Conservation (phyloP, 2,113 vertebrate genomes). For the Plectropomus leopardus region DNA sequence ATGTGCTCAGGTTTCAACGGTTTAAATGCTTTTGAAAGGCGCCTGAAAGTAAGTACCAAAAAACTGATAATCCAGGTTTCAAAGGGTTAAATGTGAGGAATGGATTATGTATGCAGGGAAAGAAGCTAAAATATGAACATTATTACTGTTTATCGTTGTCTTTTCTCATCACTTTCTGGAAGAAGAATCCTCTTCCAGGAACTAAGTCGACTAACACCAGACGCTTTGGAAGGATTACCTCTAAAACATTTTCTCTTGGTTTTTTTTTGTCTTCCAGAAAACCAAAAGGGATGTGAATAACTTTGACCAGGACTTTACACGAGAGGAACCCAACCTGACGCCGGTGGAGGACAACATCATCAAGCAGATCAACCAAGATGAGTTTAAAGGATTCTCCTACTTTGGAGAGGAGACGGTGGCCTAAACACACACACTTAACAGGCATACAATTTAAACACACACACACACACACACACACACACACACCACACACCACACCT, state of each 20-base stretch:
- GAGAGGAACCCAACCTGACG: slow-evolving; percentile 96
- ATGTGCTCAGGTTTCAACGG: too few relatives aligned
- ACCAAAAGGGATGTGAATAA: slow-evolving; percentile 99
- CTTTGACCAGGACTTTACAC: slow-evolving; percentile 99
- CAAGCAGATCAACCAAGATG: slow-evolving; percentile 99
- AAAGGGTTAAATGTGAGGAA: too few relatives aligned
- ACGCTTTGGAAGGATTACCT: neutral
- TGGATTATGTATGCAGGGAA: too few relatives aligned
- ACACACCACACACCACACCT: neutral
- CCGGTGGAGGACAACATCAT: slow-evolving; percentile 93
- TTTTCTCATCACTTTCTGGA: too few relatives aligned
- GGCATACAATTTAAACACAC: too few relatives aligned
- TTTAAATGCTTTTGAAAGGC: too few relatives aligned
- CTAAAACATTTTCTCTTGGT: neutral
- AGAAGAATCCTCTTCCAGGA: too few relatives aligned
- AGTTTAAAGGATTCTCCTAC: slow-evolving; percentile 99
- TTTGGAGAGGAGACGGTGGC: slow-evolving; percentile 91
- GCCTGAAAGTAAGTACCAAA: too few relatives aligned
- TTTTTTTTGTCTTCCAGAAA: slow-evolving; percentile 89
- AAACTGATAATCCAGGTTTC: too few relatives aligned
- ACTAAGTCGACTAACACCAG: too few relatives aligned
- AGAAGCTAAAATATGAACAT: too few relatives aligned
- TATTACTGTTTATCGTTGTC: too few relatives aligned
- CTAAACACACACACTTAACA: slow-evolving; percentile 30
- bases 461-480: slow-evolving; percentile 16